These are phyloP conservation scores for Nomada hirtipes DNA, from an alignment of 2,888 invertebrate species.

Conservation along the genomic window DNA sequence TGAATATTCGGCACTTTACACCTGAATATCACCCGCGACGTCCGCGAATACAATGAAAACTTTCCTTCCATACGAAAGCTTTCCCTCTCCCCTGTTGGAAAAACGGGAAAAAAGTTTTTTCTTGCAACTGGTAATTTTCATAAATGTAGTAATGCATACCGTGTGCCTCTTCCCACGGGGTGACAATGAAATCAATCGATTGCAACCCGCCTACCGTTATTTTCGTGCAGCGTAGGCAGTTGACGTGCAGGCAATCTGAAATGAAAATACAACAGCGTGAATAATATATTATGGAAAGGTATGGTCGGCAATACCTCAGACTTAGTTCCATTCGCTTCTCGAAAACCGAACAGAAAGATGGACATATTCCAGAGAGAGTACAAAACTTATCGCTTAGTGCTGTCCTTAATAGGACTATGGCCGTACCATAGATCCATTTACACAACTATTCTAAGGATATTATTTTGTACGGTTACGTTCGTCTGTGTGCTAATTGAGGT, in stretches of 20 bases:
- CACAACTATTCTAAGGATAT: background rate
- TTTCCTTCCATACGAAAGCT: too few species aligned
- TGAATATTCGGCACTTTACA: too few species aligned
- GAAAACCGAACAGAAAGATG: background rate
- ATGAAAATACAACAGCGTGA: background rate
- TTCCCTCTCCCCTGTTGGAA: too few species aligned
- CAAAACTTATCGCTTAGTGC: background rate
- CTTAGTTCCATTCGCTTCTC: background rate
- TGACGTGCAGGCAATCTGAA: background rate
- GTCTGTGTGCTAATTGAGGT: background rate
- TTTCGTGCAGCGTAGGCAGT: background rate
- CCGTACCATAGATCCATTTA: constrained; percentile 10
- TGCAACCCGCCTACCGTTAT: background rate
- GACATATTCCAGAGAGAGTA: constrained; percentile 15
- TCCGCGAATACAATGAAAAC: background rate
- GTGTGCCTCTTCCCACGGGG: background rate
- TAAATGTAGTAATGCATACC: background rate
- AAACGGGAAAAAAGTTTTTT: background rate
- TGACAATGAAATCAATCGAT: background rate
- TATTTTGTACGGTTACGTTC: background rate
- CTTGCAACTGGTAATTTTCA: background rate
- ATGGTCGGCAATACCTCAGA: background rate
- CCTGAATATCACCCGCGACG: background rate
- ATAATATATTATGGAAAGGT: background rate
- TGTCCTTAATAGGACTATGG: constrained; percentile 33